Evolutionary conservation across 1,140 invertebrate species (phyloP).

Genomic region (Eurosta solidaginis): DNA sequence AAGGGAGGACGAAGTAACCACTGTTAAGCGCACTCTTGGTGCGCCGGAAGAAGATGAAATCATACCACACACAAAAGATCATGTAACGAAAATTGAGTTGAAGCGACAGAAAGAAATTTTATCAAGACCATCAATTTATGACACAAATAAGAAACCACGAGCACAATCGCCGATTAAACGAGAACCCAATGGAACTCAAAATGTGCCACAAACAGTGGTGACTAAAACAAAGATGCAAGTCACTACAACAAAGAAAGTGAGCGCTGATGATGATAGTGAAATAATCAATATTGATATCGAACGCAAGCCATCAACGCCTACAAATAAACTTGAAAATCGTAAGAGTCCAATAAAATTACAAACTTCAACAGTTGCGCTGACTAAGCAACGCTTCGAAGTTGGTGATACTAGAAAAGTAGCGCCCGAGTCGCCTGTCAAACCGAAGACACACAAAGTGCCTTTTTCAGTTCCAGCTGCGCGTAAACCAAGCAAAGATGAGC

Average conservation of each 20-base stretch:
- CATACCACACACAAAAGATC: constrained; percentile 47
- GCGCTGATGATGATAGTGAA: background rate
- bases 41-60: constrained; percentile 36
- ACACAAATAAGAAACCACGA: constrained; percentile 35
- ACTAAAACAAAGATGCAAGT: background rate
- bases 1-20: constrained; percentile 30
- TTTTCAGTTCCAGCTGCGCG: background rate
- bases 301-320: background rate
- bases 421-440: background rate
- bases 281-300: background rate
- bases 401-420: background rate
- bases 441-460: background rate
- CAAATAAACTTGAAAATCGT: constrained; percentile 39
- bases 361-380: background rate
- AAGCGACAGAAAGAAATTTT: constrained; percentile 62
- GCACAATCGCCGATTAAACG: constrained; percentile 5
- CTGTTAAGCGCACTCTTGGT: background rate
- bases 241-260: background rate
- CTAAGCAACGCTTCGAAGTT: background rate
- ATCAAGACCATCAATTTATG: constrained; percentile 61
- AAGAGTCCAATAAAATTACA: constrained; percentile 39
- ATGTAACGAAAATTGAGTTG: constrained; percentile 48
- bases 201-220: background rate
- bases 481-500: background rate
- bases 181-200: background rate